Percentiles rank a stretch among this genome's conserved stretches.
phyloP scores from a whole-genome alignment of 2,113 vertebrate genomes.

The Epinephelus cyanopodus region DNA sequence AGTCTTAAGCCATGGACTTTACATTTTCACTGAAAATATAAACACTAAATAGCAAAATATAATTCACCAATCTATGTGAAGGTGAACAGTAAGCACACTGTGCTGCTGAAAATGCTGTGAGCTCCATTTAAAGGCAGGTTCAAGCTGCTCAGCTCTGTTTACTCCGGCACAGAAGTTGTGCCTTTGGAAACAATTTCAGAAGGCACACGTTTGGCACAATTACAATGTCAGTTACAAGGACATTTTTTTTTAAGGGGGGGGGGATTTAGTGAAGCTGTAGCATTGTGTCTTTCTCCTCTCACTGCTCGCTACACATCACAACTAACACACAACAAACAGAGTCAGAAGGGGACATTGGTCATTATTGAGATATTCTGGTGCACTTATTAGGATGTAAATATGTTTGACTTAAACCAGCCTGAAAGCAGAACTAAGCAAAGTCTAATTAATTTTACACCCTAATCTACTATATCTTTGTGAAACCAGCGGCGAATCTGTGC shows the following conservation, averaged over 20 bases:
- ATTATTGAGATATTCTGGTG: background rate
- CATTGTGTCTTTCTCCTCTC: background rate
- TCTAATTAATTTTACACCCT: background rate
- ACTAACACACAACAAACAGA: background rate
- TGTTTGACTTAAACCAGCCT: background rate
- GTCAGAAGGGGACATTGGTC: background rate
- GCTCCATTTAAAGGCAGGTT: background rate
- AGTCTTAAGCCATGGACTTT: background rate
- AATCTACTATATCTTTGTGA: background rate
- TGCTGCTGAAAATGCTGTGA: background rate
- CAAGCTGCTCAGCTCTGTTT: background rate
- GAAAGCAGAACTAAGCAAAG: background rate
- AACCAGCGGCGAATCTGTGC: background rate
- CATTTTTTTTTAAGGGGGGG: background rate
- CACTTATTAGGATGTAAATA: background rate
- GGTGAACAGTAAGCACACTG: background rate
- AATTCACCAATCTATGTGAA: background rate
- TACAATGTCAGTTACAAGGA: conserved; percentile 7
- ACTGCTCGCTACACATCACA: background rate
- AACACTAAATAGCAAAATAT: background rate
- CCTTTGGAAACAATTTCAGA: conserved; percentile 3
- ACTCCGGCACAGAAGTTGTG: background rate
- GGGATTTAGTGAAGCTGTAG: background rate
- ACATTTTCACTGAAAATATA: no score
- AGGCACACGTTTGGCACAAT: background rate